phyloP scores from a whole-genome alignment of 2,797 vertebrate species.

The Labeo calbasu region DNA sequence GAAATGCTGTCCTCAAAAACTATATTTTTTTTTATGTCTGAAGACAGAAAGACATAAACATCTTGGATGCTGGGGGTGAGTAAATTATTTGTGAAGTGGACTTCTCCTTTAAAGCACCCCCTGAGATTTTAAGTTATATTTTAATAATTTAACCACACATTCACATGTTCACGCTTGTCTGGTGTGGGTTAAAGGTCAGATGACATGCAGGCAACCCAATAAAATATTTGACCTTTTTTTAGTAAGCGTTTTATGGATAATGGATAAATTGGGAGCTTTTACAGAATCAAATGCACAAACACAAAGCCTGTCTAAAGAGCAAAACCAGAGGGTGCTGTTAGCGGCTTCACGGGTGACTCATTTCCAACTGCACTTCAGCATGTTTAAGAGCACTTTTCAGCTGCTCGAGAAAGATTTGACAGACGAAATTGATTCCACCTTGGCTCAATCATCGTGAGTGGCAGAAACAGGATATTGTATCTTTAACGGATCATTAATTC shows the following conservation, averaged over 20 bases:
- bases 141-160: background rate
- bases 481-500: conserved; percentile 52
- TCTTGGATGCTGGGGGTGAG: too few species aligned
- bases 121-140: background rate
- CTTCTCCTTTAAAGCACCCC: too few species aligned
- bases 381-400: conserved; percentile 28
- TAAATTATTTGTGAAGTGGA: too few species aligned
- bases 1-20: too few species aligned
- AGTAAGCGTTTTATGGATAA: background rate
- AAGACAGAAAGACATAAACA: too few species aligned
- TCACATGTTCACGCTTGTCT: background rate
- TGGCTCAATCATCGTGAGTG: conserved; percentile 43
- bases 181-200: background rate
- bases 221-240: background rate
- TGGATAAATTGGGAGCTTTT: background rate
- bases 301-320: conserved; percentile 11
- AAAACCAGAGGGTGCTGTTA: conserved; percentile 20
- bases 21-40: too few species aligned
- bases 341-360: conserved; percentile 25
- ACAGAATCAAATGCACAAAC: conserved; percentile 7
- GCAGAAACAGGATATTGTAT: conserved; percentile 56
- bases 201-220: background rate
- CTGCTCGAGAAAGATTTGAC: conserved; percentile 23
- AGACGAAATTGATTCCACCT: conserved; percentile 45
- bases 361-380: conserved; percentile 32